Conservation (phyloP, 2,113 vertebrate genomes). For the Merops nubicus region DNA sequence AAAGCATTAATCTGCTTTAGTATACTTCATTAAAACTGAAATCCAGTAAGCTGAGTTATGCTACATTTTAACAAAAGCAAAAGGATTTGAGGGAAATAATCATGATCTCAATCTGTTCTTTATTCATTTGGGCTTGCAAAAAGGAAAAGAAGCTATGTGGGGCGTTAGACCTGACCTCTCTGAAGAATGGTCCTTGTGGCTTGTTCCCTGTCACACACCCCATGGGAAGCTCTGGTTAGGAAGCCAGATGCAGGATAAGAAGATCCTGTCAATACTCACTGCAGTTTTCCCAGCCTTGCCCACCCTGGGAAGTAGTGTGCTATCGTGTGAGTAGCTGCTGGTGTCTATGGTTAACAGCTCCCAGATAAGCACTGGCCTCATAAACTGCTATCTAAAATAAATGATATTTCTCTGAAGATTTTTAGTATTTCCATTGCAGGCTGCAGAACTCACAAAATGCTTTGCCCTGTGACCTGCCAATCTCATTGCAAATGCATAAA, state of each 20-base stretch:
- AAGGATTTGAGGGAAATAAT: neutral
- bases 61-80: neutral
- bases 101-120: neutral
- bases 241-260: neutral
- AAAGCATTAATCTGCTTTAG: neutral
- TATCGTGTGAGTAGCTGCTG: neutral
- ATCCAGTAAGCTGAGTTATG: neutral
- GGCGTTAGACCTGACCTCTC: accelerated
- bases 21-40: neutral
- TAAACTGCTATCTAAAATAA: neutral
- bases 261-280: too few relatives aligned
- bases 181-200: neutral
- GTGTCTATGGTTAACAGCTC: neutral
- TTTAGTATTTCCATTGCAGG: neutral
- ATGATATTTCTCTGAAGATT: neutral
- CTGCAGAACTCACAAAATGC: accelerated
- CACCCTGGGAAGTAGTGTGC: neutral
- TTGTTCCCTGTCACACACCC: accelerated
- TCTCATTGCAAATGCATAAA: neutral
- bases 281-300: accelerated
- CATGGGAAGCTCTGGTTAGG: neutral
- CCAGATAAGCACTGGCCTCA: neutral
- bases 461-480: neutral
- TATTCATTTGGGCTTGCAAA: neutral
- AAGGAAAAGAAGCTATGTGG: neutral